Evolutionary conservation across 2,797 vertebrate genomes (phyloP).

Genomic region (Philypnodon macrostomus): DNA sequence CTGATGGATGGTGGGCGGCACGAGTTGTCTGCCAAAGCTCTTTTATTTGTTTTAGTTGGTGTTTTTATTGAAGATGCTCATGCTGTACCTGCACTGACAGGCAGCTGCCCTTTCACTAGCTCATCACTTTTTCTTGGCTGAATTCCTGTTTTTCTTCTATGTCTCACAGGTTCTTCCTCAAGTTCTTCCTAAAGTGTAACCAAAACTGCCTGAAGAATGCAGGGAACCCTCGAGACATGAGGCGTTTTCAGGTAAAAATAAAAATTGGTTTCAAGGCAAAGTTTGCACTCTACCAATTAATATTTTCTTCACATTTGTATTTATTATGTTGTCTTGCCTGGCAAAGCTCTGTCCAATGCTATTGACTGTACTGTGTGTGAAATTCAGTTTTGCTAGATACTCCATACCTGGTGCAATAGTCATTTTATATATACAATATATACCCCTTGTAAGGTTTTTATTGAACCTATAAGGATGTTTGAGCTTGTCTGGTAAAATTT

Average conservation of each 20-base stretch:
- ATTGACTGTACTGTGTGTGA: no score
- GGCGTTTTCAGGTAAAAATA: conserved; percentile 90
- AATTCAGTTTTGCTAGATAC: no score
- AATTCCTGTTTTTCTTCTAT: conserved; percentile 26
- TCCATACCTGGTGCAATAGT: no score
- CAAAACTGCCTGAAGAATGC: conserved; percentile 99
- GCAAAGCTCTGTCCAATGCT: no score
- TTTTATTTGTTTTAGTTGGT: conserved; percentile 56
- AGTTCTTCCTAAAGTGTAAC: conserved; percentile 98
- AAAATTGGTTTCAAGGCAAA: not conserved
- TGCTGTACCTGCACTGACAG: conserved; percentile 31
- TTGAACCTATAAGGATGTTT: no score
- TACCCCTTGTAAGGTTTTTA: no score
- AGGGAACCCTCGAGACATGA: conserved; percentile 96
- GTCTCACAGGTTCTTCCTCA: conserved; percentile 90
- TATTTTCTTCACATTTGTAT: no score
- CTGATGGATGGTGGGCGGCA: conserved; percentile 52
- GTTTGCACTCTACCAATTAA: no score
- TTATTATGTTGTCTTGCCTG: no score
- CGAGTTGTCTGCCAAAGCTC: conserved; percentile 38
- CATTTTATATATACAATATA: no score
- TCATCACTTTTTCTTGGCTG: conserved; percentile 25
- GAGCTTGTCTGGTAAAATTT: no score
- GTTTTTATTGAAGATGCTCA: conserved; percentile 31
- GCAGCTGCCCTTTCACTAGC: conserved; percentile 20